Evolutionary conservation across 2,888 invertebrate genomes (phyloP).

Genomic region (Brassicogethes aeneus): DNA sequence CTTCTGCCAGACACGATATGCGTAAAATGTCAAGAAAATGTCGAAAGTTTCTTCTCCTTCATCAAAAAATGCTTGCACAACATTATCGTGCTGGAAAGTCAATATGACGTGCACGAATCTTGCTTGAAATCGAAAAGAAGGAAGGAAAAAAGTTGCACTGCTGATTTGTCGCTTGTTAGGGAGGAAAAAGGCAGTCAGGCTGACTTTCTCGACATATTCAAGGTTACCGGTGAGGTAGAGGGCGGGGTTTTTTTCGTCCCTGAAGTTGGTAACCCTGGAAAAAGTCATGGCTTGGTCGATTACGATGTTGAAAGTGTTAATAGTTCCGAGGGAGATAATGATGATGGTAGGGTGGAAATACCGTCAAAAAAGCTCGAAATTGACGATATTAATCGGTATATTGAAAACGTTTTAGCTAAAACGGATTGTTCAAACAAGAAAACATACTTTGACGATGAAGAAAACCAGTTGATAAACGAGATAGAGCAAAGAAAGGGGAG

Average conservation of each 20-base stretch:
- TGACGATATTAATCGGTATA: constrained; percentile 16
- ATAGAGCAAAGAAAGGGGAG: constrained; percentile 31
- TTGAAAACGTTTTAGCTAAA: constrained; percentile 15
- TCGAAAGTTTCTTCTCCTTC: constrained; percentile 35
- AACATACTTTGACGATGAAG: constrained; percentile 28
- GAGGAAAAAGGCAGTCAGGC: constrained; percentile 33
- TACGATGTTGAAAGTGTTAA: constrained; percentile 27
- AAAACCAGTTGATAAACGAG: constrained; percentile 33
- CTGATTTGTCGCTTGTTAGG: constrained; percentile 34
- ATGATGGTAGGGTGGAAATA: constrained; percentile 14
- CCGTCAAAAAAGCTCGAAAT: constrained; percentile 13
- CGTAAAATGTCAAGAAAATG: constrained; percentile 31
- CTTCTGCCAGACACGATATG: constrained; percentile 38
- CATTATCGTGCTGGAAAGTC: constrained; percentile 35
- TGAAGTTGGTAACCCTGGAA: no score
- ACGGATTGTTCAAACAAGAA: constrained; percentile 12
- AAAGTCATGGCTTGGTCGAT: constrained; percentile 30
- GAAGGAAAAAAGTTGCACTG: constrained; percentile 41
- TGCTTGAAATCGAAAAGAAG: constrained; percentile 36
- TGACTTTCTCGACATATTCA: constrained; percentile 28
- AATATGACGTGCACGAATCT: constrained; percentile 36
- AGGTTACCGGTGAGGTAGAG: background rate
- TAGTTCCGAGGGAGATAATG: constrained; percentile 22
- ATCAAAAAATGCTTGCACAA: constrained; percentile 36
- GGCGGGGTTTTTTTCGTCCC: no score